These are phyloP conservation scores for Sphyrna mokarran DNA, from an alignment of 2,113 vertebrate genomes.

Conservation along the genomic window DNA sequence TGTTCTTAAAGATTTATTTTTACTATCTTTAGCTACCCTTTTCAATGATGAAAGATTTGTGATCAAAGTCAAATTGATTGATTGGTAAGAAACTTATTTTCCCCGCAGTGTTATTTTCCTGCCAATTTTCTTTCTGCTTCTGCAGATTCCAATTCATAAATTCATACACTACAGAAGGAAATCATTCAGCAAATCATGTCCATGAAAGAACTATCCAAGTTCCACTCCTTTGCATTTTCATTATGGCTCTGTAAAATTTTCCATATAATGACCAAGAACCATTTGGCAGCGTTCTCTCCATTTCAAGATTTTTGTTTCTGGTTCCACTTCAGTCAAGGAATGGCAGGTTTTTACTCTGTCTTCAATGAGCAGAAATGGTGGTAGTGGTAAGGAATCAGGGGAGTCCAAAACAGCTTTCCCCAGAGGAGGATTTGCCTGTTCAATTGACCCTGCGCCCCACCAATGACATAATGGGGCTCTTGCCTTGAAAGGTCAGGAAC, in stretches of 20 bases:
- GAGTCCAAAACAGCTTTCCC: no score
- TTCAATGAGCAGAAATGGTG: no score
- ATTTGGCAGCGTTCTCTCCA: no score
- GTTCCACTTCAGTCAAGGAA: no score
- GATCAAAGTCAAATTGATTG: background rate
- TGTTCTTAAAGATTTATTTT: background rate
- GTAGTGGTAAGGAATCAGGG: no score
- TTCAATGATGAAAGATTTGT: background rate
- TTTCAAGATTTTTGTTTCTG: no score
- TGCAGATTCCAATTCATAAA: background rate
- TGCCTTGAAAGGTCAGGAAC: no score
- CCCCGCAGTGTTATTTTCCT: background rate
- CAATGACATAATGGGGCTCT: no score
- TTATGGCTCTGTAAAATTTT: background rate
- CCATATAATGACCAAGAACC: background rate
- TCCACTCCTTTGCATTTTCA: background rate
- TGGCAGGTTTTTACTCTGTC: no score
- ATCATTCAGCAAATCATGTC: background rate
- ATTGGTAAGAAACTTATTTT: background rate
- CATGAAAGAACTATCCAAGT: background rate
- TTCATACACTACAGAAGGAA: background rate
- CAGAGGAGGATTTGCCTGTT: no score
- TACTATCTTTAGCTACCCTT: background rate
- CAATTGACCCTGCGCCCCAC: no score
- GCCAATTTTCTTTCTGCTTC: background rate